Evolutionary conservation across 2,797 vertebrate species (phyloP).

Genomic region (Lepus townsendii): DNA sequence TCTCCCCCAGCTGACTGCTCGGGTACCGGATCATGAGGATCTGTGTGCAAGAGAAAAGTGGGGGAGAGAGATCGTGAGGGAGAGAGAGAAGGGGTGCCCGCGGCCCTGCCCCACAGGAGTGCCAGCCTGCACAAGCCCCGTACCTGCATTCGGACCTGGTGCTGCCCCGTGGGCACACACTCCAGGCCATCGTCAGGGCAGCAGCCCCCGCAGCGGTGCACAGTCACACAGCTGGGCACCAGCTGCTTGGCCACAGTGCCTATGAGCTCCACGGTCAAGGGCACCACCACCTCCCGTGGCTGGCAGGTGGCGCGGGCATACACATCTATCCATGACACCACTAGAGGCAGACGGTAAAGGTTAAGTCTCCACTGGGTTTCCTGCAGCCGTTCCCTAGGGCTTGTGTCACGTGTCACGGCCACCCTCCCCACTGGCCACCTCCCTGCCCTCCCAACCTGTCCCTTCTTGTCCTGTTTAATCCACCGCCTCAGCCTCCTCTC

Average conservation of each 20-base stretch:
- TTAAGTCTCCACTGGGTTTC: not conserved
- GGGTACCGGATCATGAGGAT: constrained; percentile 93
- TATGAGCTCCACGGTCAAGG: constrained; percentile 92
- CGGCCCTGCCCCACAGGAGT: too few relatives aligned
- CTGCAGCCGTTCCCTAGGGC: not conserved
- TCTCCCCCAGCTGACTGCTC: constrained; percentile 91
- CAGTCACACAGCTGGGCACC: constrained; percentile 93
- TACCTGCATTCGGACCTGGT: constrained; percentile 94
- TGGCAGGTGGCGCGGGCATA: constrained; percentile 94
- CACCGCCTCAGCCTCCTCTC: constrained; percentile 21
- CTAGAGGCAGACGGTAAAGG: constrained; percentile 81
- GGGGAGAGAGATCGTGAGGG: not conserved
- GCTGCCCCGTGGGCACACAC: constrained; percentile 92
- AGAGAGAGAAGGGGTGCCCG: not conserved
- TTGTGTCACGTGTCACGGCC: not conserved
- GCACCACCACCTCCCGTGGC: constrained; percentile 94
- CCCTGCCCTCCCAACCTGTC: not conserved
- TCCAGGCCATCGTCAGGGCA: constrained; percentile 94
- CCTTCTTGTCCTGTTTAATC: not conserved
- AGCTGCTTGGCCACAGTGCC: constrained; percentile 92
- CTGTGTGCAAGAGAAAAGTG: constrained; percentile 72
- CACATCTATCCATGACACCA: constrained; percentile 94
- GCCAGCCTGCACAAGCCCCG: not conserved
- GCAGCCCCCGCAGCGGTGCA: constrained; percentile 94
- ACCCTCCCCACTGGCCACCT: not conserved